Percentiles rank a stretch among this genome's conserved stretches.
Conservation (phyloP, 2,888 invertebrate species). For the Archips xylosteana region DNA sequence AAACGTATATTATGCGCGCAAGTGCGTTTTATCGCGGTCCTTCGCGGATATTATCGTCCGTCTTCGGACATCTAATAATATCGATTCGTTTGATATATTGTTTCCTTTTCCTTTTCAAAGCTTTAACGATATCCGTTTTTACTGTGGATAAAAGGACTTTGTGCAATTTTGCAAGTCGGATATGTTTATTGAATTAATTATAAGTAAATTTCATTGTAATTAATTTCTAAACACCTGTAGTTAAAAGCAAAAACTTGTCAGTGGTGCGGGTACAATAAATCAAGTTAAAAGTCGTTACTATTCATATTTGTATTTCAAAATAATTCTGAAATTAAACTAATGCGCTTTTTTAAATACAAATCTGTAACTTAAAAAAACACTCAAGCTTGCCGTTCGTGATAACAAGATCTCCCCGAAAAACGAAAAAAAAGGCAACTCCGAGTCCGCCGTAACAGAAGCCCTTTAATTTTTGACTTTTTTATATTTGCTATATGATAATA, state of each 20-base stretch:
- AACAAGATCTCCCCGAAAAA: not conserved
- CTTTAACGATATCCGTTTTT: not conserved
- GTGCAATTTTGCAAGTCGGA: too few species aligned
- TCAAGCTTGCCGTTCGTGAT: not conserved
- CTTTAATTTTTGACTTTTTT: too few species aligned
- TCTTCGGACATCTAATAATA: slow-evolving; percentile 81
- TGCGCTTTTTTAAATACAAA: too few species aligned
- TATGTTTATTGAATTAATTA: not conserved
- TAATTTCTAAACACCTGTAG: too few species aligned
- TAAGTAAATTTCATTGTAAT: not conserved
- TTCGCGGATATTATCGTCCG: slow-evolving; percentile 79
- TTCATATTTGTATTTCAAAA: too few species aligned
- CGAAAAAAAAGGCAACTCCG: too few species aligned
- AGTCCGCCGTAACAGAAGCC: too few species aligned
- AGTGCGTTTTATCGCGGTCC: slow-evolving; percentile 81
- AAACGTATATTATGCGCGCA: slow-evolving; percentile 85
- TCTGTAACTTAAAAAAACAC: not conserved
- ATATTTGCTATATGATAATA: too few species aligned
- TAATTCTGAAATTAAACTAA: too few species aligned
- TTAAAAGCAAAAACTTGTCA: too few species aligned
- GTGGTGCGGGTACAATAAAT: not conserved
- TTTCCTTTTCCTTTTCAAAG: slow-evolving; percentile 52
- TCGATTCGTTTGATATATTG: slow-evolving; percentile 67
- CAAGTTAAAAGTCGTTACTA: too few species aligned
- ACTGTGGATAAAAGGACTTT: not conserved